Base-by-base conservation (phyloP, 1,140 invertebrate genomes). In the Musca domestica region DNA sequence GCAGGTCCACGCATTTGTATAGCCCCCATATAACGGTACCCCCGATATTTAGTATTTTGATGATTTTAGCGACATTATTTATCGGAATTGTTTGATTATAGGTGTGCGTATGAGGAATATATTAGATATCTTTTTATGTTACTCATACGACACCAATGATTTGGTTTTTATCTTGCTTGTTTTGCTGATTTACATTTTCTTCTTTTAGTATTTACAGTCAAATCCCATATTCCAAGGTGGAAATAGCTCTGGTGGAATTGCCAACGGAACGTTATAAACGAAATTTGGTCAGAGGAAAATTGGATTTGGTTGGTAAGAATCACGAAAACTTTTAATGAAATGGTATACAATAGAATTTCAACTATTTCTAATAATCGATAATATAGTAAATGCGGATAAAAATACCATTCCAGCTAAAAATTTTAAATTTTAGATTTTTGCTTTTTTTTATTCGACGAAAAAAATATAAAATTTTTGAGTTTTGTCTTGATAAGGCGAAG, bases 221-320 rank as follows among this genome's bases (percentile, higher is more conserved):
- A 56, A 74, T 52, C 81, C 48, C 77, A 22, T 49, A 83, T 66
- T 84, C 86, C 0, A 78, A 78, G 17, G 81, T 88, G 3, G 81
- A 86, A 61, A 85, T 89, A 41, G 81, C 78, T 0, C 73, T 88
- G n/a, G 83, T 85, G 1, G 81, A 83, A 30, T 73, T 88, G 20
- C 88, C 88, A 3, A 86, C 83, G 19, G 86, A 88, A 70, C 80
- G 85, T 5, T 88, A 87, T 68, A 86, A 86, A 70, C 81, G 88
- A 25, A 88, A 88, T 72, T 85, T 89, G 2, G 87, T 89, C 1
- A 74, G 87, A 34, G 86, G 86, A 1, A 83, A 83, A 34, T 73
- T 89, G 70, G 87, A 89, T 81, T 78, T 89, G 72, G 87, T 88
- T n/a, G 88, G 87, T 88, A 65, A 77, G 84, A 64, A 9, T 30